Conservation (phyloP, 2,797 vertebrate genomes). For the Acrossocheilus fasciatus region DNA sequence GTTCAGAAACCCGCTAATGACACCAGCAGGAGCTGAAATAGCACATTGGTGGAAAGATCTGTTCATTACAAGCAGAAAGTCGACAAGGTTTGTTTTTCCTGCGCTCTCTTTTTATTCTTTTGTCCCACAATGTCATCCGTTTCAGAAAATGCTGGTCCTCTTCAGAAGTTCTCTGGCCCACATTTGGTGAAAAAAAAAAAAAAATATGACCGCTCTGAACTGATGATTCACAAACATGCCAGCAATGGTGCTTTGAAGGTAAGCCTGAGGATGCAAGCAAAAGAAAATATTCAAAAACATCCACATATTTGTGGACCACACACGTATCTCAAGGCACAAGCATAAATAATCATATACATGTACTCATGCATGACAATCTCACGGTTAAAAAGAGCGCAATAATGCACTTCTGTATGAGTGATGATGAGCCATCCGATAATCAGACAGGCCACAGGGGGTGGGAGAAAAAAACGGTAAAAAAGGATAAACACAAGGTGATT, state of each 20-base stretch:
- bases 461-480: not conserved
- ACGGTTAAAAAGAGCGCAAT: not conserved
- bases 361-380: slow-evolving; percentile 9
- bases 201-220: not conserved
- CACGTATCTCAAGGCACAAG: slow-evolving; percentile 7
- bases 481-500: slow-evolving; percentile 20
- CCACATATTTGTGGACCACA: slow-evolving; percentile 18
- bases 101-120: slow-evolving; percentile 3
- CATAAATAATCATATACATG: slow-evolving; percentile 1
- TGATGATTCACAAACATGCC: slow-evolving; percentile 20
- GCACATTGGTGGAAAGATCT: slow-evolving; percentile 53
- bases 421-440: slow-evolving; percentile 6
- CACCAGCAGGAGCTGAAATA: slow-evolving; percentile 57
- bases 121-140: slow-evolving; percentile 31
- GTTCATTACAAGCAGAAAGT: slow-evolving; percentile 27
- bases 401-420: slow-evolving; percentile 23
- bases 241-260: slow-evolving; percentile 3
- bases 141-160: slow-evolving; percentile 21
- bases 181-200: slow-evolving; percentile 15
- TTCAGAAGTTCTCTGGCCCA: slow-evolving; percentile 30
- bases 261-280: not conserved
- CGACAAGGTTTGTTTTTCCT: slow-evolving; percentile 13
- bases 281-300: slow-evolving; percentile 6
- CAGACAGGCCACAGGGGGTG: slow-evolving; percentile 33
- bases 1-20: slow-evolving; percentile 72